Evolutionary conservation across 2,797 vertebrate species (phyloP), one percentile per base, ranked within the genome.

Genomic region (Epinephelus awoara): DNA sequence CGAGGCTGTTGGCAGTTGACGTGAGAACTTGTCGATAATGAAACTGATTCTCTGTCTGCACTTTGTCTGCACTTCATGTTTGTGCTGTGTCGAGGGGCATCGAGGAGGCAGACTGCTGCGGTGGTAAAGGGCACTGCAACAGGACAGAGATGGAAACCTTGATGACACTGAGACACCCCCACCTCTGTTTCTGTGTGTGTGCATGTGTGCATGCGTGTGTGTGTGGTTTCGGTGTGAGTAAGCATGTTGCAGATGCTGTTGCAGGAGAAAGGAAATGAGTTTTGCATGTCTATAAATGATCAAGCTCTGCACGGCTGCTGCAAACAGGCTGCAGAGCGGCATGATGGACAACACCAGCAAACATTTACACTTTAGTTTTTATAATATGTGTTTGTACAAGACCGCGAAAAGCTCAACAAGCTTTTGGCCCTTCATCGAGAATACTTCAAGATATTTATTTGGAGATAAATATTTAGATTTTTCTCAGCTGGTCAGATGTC

Each of bases 191-290:
- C 46, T 51, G 44, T 58, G 44, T 68, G 17, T 67, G 6, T 63
- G 4, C 21, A 47, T 55, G 51, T 81, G 59, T 70, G 49, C 65
- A 18, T 54, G 42, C 46, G 29, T 71, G 63, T 38, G 44, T 56
- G 55, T 34, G 25, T 25, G n/a, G 85, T 88, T 80, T 85, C 66
- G 21, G 13, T 62, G 70, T 82, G 76, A 80, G 54, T 90, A 77
- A 73, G 74, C 70, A 61, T 14, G 63, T 21, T 83, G 84, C 79
- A 84, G 15, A 74, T 18, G 52, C 64, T 61, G 1, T 2, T 66
- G 75, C 69, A 64, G 51, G 0, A 66, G 56, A 67, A 3, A 66
- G 18, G 72, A 79, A 70, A 50, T 12, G 0, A 10, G 25, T 19
- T 49, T 23, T 46, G 40, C 47, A 49, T 17, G 42, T 56, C 65